phyloP scores from a whole-genome alignment of 2,888 invertebrate genomes.

The Neoscelio sp. region DNA sequence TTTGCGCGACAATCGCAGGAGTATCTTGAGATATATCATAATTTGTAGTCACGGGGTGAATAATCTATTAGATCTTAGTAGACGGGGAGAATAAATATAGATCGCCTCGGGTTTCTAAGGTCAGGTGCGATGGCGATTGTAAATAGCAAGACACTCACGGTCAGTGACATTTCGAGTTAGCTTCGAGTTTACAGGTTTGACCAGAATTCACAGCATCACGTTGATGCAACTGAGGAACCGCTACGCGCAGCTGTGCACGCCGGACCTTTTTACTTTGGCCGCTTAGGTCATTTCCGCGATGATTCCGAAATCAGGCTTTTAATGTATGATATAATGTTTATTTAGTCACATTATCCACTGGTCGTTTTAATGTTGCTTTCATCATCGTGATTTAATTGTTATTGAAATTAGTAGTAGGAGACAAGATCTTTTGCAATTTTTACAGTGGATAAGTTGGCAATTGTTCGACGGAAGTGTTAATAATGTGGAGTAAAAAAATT shows the following conservation, averaged over 20 bases:
- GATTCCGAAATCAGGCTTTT: slow-evolving; percentile 24
- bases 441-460: no score
- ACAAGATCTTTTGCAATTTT: slow-evolving; percentile 4
- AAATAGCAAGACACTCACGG: slow-evolving; percentile 43
- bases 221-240: slow-evolving; percentile 74
- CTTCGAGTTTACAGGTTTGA: slow-evolving; percentile 76
- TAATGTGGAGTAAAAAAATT: slow-evolving; percentile 68
- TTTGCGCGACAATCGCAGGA: background rate
- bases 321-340: background rate
- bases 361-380: no score
- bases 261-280: slow-evolving; percentile 45
- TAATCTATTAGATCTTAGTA: slow-evolving; percentile 60
- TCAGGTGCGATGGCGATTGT: slow-evolving; percentile 70
- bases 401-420: no score
- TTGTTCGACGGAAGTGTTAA: slow-evolving; percentile 55
- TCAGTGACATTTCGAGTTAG: slow-evolving; percentile 65
- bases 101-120: slow-evolving; percentile 69
- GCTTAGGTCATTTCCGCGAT: slow-evolving; percentile 54
- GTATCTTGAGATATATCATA: slow-evolving; percentile 1
- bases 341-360: no score
- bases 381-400: no score
- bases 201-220: slow-evolving; percentile 78
- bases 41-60: slow-evolving; percentile 29
- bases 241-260: slow-evolving; percentile 65
- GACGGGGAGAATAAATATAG: slow-evolving; percentile 73